These are phyloP conservation scores for Epinephelus coioides DNA, from an alignment of 2,797 vertebrate genomes.

Conservation along the genomic window DNA sequence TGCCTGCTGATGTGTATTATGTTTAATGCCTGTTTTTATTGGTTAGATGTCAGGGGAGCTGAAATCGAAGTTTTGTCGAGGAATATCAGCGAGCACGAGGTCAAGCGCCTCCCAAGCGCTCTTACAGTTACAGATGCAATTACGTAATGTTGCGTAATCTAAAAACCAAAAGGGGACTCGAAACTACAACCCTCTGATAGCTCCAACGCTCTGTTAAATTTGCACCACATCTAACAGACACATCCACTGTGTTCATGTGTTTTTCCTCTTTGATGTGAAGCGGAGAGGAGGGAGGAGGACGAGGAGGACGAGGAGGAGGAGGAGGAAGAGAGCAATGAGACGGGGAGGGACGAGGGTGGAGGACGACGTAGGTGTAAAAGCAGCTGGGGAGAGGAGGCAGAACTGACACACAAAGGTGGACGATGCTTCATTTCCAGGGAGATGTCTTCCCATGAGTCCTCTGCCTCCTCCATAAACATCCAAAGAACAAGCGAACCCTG, in stretches of 20 bases:
- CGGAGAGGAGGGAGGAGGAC: constrained; percentile 34
- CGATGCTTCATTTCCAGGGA: constrained; percentile 68
- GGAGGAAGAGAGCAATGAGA: constrained; percentile 54
- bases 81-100: constrained; percentile 13
- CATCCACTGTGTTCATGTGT: constrained; percentile 24
- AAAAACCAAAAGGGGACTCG: constrained; percentile 34
- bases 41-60: constrained; percentile 15
- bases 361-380: constrained; percentile 77
- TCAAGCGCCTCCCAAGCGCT: constrained; percentile 33
- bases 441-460: constrained; percentile 58
- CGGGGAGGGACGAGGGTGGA: constrained; percentile 61
- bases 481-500: constrained; percentile 38
- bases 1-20: background rate
- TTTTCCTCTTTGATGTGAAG: constrained; percentile 60
- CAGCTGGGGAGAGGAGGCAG: constrained; percentile 73
- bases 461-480: constrained; percentile 56
- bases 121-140: constrained; percentile 31
- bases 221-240: constrained; percentile 57
- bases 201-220: constrained; percentile 47
- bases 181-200: constrained; percentile 39
- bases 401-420: constrained; percentile 77
- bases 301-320: constrained; percentile 21
- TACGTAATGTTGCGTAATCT: constrained; percentile 64
- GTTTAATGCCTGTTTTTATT: constrained; percentile 1
- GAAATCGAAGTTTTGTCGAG: constrained; percentile 35